phyloP scores from a whole-genome alignment of 2,888 invertebrate species.

The Drosophila mimetica region DNA sequence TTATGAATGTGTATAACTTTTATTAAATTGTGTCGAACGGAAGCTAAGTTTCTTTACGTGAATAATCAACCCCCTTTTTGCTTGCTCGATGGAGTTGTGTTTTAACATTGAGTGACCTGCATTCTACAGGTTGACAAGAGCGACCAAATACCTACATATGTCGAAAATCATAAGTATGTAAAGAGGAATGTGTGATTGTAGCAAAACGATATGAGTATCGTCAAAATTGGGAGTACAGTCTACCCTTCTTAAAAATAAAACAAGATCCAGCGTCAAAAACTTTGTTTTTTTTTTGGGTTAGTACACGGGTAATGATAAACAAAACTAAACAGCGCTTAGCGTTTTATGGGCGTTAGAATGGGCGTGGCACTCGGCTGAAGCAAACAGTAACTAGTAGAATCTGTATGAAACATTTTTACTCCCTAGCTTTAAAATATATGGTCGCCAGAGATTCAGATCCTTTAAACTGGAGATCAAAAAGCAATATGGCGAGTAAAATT shows the following conservation, averaged over 20 bases:
- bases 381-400: too few species aligned
- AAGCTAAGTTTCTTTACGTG: slow-evolving; percentile 14
- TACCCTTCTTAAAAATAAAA: not conserved
- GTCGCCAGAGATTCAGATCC: too few species aligned
- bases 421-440: too few species aligned
- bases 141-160: not conserved
- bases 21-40: slow-evolving; percentile 9
- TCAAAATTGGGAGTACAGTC: slow-evolving; percentile 1
- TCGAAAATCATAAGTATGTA: not conserved
- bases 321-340: too few species aligned
- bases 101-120: slow-evolving; percentile 7
- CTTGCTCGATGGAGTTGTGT: slow-evolving; percentile 1
- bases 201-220: not conserved
- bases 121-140: slow-evolving; percentile 39
- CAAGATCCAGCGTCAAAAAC: too few species aligned
- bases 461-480: too few species aligned
- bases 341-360: too few species aligned
- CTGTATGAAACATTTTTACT: too few species aligned
- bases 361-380: too few species aligned
- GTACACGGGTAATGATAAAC: too few species aligned
- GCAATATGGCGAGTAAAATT: too few species aligned
- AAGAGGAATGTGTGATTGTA: not conserved
- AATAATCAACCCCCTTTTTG: slow-evolving; percentile 33
- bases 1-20: not conserved
- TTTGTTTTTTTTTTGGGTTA: too few species aligned